A percentile compares a stretch with the other conserved stretches of the same genome.
Evolutionary conservation across 92 coral and sea anemone genomes (phyloP).

Genomic region (Parazoanthus atlanticus): DNA sequence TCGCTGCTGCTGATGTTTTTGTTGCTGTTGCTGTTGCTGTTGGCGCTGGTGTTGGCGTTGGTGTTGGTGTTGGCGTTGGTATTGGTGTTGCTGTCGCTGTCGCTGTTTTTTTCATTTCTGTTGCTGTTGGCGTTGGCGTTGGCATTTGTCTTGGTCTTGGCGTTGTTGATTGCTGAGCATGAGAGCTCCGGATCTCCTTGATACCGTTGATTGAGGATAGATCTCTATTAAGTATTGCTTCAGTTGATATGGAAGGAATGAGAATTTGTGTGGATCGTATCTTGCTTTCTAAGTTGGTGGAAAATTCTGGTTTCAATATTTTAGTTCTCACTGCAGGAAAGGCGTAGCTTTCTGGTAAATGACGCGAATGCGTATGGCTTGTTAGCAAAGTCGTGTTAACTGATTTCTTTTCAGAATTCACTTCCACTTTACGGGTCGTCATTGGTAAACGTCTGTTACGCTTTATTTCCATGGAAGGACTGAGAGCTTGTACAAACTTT

Average conservation of each 20-base stretch:
- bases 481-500: too few relatives aligned
- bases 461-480: background rate
- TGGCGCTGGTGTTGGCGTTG: background rate
- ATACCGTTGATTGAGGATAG: background rate
- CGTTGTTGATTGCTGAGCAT: background rate
- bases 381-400: background rate
- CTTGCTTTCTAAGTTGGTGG: background rate
- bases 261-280: background rate
- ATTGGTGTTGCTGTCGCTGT: background rate
- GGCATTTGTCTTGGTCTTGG: background rate
- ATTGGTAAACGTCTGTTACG: background rate
- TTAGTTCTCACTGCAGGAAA: background rate
- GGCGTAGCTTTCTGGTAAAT: background rate
- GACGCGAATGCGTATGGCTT: background rate
- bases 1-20: background rate
- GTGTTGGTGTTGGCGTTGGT: background rate
- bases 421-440: background rate
- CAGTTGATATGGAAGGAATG: background rate
- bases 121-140: background rate
- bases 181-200: background rate
- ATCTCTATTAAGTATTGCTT: background rate
- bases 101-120: background rate
- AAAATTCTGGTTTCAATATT: background rate
- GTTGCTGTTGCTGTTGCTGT: background rate
- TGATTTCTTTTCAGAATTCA: background rate